phyloP scores from a whole-genome alignment of 2,797 vertebrate genomes.

The Myotis planiceps region DNA sequence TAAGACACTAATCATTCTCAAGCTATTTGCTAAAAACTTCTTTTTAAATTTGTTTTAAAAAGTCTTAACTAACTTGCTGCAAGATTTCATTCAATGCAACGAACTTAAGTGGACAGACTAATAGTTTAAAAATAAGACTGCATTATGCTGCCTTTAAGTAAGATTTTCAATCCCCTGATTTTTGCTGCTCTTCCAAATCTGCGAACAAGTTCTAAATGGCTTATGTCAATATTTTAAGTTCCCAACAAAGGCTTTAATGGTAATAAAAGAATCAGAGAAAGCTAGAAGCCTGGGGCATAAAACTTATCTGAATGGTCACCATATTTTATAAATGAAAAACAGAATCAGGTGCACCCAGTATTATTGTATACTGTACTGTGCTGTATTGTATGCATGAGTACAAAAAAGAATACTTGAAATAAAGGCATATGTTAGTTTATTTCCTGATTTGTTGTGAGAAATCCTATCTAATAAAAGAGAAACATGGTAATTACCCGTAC shows the following conservation, averaged over 20 bases:
- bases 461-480: background rate
- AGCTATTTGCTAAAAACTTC: background rate
- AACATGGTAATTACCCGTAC: too few relatives aligned
- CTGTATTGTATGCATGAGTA: background rate
- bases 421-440: background rate
- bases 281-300: background rate
- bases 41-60: constrained; percentile 31
- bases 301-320: constrained; percentile 20
- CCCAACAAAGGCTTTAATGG: background rate
- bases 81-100: background rate
- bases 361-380: background rate
- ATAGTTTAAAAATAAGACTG: background rate
- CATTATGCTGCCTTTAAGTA: background rate
- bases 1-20: constrained; percentile 13
- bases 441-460: background rate
- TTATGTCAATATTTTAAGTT: constrained; percentile 43
- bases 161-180: background rate
- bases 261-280: constrained; percentile 51
- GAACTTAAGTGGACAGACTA: constrained; percentile 5
- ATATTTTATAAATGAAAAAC: constrained; percentile 29
- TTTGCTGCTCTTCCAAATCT: constrained; percentile 40
- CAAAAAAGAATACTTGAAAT: constrained; percentile 30
- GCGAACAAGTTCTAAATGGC: constrained; percentile 42
- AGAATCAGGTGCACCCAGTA: background rate
- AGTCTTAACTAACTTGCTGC: background rate